Evolutionary conservation across 2,113 vertebrate species (phyloP).

Genomic region (Scortum barcoo): DNA sequence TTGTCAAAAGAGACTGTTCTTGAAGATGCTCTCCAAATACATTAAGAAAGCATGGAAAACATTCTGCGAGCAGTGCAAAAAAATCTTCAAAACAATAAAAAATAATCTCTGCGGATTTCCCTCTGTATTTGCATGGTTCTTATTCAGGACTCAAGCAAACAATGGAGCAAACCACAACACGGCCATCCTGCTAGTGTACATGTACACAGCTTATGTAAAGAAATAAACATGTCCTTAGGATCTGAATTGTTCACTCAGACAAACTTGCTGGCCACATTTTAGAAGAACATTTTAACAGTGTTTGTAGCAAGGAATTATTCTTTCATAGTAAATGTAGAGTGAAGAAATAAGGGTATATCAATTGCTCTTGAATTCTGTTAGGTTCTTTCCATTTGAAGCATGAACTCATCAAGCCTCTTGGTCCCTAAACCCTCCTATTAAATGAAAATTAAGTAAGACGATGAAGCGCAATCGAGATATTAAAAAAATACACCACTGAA

Average conservation of each 20-base stretch:
- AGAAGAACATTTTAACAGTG: neutral
- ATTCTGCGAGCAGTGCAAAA: neutral
- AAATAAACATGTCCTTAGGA: neutral
- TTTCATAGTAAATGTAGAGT: neutral
- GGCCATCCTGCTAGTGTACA: neutral
- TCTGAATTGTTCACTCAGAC: neutral
- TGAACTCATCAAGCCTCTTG: slow-evolving; percentile 7
- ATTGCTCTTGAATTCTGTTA: neutral
- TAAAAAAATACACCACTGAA: neutral
- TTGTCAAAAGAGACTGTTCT: neutral
- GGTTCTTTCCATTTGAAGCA: neutral
- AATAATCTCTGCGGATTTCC: neutral
- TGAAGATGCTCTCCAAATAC: slow-evolving; percentile 22
- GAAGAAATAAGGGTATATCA: neutral
- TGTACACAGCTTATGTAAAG: neutral
- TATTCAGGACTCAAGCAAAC: neutral
- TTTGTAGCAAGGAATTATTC: neutral
- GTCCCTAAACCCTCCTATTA: neutral
- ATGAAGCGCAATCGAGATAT: neutral
- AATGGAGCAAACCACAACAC: neutral
- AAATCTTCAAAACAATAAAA: slow-evolving; percentile 7
- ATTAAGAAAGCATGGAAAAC: neutral
- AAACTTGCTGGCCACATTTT: neutral
- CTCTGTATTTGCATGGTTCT: too few species aligned
- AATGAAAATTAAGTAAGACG: slow-evolving; percentile 6